Evolutionary conservation across 2,113 vertebrate species (phyloP).

Genomic region (Oenanthe melanoleuca): DNA sequence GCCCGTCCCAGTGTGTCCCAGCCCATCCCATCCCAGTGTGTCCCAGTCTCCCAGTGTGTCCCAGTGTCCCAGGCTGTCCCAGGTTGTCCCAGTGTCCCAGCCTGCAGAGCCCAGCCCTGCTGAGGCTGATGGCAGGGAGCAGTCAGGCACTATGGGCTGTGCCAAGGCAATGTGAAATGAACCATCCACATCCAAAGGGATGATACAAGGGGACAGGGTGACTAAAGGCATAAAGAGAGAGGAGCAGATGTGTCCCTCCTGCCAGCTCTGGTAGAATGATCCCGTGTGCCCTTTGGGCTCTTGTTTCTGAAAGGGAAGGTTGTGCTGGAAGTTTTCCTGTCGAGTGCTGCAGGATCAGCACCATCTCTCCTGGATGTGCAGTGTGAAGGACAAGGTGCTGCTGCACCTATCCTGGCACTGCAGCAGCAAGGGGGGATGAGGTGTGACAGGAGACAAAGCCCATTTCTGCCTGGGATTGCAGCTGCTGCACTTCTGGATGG

Average conservation of each 20-base stretch:
- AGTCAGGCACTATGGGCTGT: background rate
- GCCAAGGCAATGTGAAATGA: background rate
- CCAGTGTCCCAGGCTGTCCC: background rate
- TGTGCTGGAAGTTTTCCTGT: background rate
- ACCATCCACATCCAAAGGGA: background rate
- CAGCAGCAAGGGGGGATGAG: background rate
- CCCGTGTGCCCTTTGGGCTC: background rate
- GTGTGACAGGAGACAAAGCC: background rate
- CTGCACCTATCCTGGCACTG: background rate
- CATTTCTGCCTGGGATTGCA: background rate
- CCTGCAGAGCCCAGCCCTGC: background rate
- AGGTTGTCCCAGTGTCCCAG: background rate
- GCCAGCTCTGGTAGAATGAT: background rate
- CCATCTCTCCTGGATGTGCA: background rate
- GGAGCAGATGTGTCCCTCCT: slow-evolving; percentile 14
- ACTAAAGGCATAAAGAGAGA: slow-evolving; percentile 36
- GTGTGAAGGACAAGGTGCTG: background rate
- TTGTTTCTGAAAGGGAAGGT: background rate
- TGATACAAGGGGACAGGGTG: slow-evolving; percentile 12
- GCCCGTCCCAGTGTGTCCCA: background rate
- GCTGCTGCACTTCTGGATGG: background rate
- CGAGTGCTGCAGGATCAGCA: background rate
- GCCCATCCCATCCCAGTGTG: too few relatives aligned
- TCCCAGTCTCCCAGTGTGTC: too few relatives aligned
- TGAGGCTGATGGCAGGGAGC: background rate